Evolutionary conservation across 2,113 vertebrate genomes (phyloP).

Genomic region (Oxygymnocypris stewartii): DNA sequence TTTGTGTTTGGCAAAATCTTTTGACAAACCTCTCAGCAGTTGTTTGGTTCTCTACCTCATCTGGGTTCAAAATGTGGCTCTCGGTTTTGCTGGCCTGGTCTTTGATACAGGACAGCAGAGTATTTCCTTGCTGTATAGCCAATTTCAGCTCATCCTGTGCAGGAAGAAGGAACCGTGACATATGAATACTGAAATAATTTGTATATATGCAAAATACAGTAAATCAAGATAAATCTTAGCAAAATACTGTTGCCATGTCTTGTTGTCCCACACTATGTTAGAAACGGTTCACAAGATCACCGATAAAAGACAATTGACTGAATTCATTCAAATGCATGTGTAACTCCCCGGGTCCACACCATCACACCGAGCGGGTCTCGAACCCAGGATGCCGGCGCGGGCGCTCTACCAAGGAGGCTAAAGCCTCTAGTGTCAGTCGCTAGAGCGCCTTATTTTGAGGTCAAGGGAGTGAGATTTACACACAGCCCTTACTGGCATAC

Average conservation of each 20-base stretch:
- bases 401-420: too few species aligned
- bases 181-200: not conserved
- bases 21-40: slow-evolving; percentile 85
- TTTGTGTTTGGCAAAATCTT: not conserved
- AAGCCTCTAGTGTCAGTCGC: too few species aligned
- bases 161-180: slow-evolving; percentile 2
- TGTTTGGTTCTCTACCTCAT: slow-evolving; percentile 87
- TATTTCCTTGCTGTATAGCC: slow-evolving; percentile 87
- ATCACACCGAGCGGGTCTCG: too few species aligned
- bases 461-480: too few species aligned
- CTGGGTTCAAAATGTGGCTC: slow-evolving; percentile 80
- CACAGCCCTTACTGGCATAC: too few species aligned
- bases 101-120: slow-evolving; percentile 84
- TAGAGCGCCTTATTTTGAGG: too few species aligned
- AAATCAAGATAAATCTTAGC: not conserved
- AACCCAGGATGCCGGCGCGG: too few species aligned
- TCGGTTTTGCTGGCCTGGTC: slow-evolving; percentile 81
- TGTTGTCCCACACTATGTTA: not conserved
- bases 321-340: not conserved
- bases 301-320: not conserved
- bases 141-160: slow-evolving; percentile 86
- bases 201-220: not conserved
- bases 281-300: not conserved
- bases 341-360: too few species aligned
- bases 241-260: too few species aligned